These are phyloP conservation scores for Smutsia temminckii DNA, from an alignment of 2,797 vertebrate species.

Conservation along the genomic window DNA sequence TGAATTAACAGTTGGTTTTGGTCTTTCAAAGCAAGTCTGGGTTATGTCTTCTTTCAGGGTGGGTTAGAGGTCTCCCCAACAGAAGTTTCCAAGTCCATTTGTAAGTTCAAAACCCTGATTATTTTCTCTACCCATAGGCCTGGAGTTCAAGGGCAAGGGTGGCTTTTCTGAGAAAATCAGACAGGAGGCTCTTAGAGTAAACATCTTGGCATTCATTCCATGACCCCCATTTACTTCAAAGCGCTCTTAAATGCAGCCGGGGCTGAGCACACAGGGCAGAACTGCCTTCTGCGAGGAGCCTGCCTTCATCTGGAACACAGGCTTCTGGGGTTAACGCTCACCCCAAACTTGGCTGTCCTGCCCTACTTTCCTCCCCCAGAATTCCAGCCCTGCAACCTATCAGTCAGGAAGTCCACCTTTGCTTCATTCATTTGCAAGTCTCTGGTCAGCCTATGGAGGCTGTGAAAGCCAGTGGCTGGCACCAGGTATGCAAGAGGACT, in stretches of 20 bases:
- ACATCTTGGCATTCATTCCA: conserved; percentile 63
- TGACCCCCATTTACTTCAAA: conserved; percentile 76
- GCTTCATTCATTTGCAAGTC: not conserved
- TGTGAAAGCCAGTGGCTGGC: not conserved
- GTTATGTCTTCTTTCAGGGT: conserved; percentile 60
- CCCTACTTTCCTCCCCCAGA: not conserved
- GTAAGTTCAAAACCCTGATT: conserved; percentile 65
- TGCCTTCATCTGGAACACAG: not conserved
- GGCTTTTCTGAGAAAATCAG: conserved; percentile 64
- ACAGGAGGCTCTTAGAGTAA: conserved; percentile 71
- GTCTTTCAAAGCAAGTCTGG: conserved; percentile 31
- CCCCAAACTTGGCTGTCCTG: not conserved
- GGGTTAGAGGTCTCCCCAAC: conserved; percentile 44
- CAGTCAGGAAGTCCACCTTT: not conserved
- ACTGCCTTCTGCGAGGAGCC: not conserved
- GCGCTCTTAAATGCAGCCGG: conserved; percentile 51
- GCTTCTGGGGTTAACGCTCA: not conserved
- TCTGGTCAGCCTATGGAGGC: not conserved
- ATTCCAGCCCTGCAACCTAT: not conserved
- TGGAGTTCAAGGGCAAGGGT: conserved; percentile 70
- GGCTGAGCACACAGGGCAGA: conserved; percentile 7
- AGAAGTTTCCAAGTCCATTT: conserved; percentile 39
- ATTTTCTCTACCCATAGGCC: conserved; percentile 65
- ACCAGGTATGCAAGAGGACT: not conserved
- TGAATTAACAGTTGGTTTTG: conserved; percentile 47